Evolutionary conservation across 2,888 invertebrate species (phyloP), one percentile per base, ranked within the genome.

Genomic region (Catocala fraxini): DNA sequence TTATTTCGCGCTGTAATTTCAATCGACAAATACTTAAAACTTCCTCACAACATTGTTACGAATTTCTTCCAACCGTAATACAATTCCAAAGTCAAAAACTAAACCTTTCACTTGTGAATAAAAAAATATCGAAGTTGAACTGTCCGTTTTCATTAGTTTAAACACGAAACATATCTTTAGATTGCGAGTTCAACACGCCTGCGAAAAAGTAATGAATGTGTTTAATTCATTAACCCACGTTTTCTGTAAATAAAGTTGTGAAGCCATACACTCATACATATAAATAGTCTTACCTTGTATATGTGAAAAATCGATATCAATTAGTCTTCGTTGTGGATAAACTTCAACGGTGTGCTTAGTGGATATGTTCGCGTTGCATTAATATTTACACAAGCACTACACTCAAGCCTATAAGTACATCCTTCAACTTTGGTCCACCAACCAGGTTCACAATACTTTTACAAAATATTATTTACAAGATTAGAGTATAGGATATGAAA

Each of bases 341-440:
- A 80, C 71, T 79, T 77, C 62, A 45, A 58, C 52, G 51, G 65
- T 52, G 59, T 10, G 64, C 61, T 67, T 48, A 51, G 51, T 58
- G 71, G 76, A 78, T 83, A 80, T 81, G 81, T 82, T 77, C 72
- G 58, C 63, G 65, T 71, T 70, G 66, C 64, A 71, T 62, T 81
- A 71, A 48, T 82, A 83, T 83, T 71, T 83, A 88, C 88, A 89
- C 88, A 78, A 71, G 73, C 89, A 89, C 87, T 84, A 79, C 70
- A 74, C 72, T 72, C 59, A 73, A 68, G 64, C 74, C 68, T 70
- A 73, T 74, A 71, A 73, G 73, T 71, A 71, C 71, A 73, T 71
- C 69, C 15, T 71, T 65, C 77, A 80, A 83, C 63, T 79, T 89
- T 91, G 89, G 88, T 88, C 90, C 90, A 62, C 83, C 59, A 80